phyloP scores from a whole-genome alignment of 2,797 vertebrate genomes.

The Microhierax caerulescens region DNA sequence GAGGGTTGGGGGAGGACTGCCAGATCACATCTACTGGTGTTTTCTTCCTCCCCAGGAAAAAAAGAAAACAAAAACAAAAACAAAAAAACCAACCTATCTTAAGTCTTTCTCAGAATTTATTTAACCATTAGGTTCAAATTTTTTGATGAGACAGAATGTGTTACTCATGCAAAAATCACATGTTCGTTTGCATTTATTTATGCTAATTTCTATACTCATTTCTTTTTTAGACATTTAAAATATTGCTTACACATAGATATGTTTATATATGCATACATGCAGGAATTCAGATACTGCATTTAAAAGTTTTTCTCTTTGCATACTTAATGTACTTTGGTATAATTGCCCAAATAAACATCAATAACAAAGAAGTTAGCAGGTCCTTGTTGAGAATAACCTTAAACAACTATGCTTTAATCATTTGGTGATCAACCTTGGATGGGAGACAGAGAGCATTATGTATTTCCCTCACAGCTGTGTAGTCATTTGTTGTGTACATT shows the following conservation, averaged over 20 bases:
- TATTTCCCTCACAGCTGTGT: neutral
- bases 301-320: neutral
- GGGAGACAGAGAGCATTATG: neutral
- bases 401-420: constrained; percentile 19
- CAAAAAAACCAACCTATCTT: no score
- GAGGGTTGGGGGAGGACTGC: neutral
- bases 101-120: neutral
- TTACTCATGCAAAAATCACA: neutral
- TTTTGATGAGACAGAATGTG: neutral
- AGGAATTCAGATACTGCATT: neutral
- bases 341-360: neutral
- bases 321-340: neutral
- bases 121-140: neutral
- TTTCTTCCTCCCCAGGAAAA: neutral
- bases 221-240: neutral
- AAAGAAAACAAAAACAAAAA: no score
- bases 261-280: neutral
- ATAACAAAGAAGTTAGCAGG: neutral
- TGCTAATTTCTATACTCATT: neutral
- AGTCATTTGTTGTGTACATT: neutral
- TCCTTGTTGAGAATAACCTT: neutral
- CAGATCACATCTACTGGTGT: neutral
- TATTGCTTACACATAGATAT: neutral
- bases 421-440: neutral
- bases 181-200: neutral